Percentiles rank a stretch among this genome's conserved stretches.
These are phyloP conservation scores for Lacerta viridis DNA, from an alignment of 2,797 vertebrate species.

Conservation along the genomic window DNA sequence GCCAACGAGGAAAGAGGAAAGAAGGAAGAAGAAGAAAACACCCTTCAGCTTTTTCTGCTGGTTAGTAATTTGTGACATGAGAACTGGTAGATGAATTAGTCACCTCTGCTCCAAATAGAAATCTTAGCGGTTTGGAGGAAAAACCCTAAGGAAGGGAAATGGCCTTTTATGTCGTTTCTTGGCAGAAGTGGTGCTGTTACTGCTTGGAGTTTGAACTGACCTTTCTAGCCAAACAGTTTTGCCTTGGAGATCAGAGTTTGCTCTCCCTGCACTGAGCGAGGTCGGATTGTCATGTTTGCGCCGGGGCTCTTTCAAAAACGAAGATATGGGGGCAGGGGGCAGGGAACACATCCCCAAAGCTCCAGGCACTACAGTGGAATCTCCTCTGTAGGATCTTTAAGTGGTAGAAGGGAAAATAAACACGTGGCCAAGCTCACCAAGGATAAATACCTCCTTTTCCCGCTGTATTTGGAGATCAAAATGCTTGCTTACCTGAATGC, in stretches of 20 bases:
- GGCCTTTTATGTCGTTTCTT: conserved; percentile 69
- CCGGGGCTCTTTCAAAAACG: conserved; percentile 13
- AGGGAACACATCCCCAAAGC: neutral
- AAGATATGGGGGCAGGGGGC: too few relatives aligned
- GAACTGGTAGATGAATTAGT: conserved; percentile 63
- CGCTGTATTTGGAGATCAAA: neutral
- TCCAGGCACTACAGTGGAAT: neutral
- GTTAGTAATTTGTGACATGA: conserved; percentile 75
- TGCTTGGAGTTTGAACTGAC: conserved; percentile 61
- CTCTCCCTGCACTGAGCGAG: conserved; percentile 29
- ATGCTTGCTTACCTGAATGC: neutral
- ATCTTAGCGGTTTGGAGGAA: conserved; percentile 51
- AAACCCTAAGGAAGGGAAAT: conserved; percentile 65
- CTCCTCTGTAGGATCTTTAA: neutral
- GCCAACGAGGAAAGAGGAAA: neutral
- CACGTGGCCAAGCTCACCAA: neutral
- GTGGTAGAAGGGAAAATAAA: neutral
- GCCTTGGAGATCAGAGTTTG: conserved; percentile 61
- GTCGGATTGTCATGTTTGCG: conserved; percentile 52
- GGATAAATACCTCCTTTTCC: neutral
- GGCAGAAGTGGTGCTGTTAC: conserved; percentile 47
- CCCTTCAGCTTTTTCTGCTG: conserved; percentile 44
- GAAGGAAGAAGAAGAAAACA: neutral
- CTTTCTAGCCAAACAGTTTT: conserved; percentile 65
- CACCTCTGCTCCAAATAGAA: conserved; percentile 69